These are phyloP conservation scores for Drosophila lacertosa DNA, from an alignment of 1,140 invertebrate species.

Conservation along the genomic window DNA sequence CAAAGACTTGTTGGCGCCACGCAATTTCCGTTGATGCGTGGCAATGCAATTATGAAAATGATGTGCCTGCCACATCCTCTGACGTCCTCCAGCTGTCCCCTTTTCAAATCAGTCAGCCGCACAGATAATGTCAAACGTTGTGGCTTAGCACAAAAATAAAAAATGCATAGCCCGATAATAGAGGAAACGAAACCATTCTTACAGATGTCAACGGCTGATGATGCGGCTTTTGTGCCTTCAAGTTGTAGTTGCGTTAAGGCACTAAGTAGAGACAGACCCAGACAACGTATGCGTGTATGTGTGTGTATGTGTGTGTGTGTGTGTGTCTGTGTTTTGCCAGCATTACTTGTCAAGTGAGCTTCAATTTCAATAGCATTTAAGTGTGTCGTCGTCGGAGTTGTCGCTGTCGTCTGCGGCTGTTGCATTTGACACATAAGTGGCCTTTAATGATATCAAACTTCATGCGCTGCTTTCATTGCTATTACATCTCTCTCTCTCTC, in stretches of 20 bases:
- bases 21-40: conserved; percentile 65
- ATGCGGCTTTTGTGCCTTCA: conserved; percentile 59
- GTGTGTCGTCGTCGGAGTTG: conserved; percentile 55
- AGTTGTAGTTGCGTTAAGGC: conserved; percentile 56
- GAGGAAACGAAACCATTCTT: conserved; percentile 1
- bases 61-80: conserved; percentile 33
- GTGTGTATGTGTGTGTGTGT: conserved; percentile 3
- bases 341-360: conserved; percentile 72
- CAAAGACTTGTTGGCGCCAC: conserved; percentile 67
- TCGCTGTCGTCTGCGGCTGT: conserved; percentile 42
- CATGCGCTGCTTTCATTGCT: conserved; percentile 52
- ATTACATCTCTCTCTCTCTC: conserved; percentile 17
- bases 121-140: conserved; percentile 56
- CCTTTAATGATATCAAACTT: conserved; percentile 77
- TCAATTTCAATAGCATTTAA: conserved; percentile 75
- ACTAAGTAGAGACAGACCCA: conserved; percentile 6
- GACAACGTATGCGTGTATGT: no score
- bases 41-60: conserved; percentile 73
- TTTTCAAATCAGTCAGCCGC: conserved; percentile 52
- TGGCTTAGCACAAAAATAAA: conserved; percentile 7
- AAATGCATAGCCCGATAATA: conserved; percentile 23
- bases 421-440: conserved; percentile 77
- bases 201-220: conserved; percentile 53
- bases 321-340: conserved; percentile 47
- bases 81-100: background rate